A percentile compares a stretch with the other conserved stretches of the same genome.
These are phyloP conservation scores for Itoplectis maculator DNA, from an alignment of 2,888 invertebrate genomes.

Conservation along the genomic window DNA sequence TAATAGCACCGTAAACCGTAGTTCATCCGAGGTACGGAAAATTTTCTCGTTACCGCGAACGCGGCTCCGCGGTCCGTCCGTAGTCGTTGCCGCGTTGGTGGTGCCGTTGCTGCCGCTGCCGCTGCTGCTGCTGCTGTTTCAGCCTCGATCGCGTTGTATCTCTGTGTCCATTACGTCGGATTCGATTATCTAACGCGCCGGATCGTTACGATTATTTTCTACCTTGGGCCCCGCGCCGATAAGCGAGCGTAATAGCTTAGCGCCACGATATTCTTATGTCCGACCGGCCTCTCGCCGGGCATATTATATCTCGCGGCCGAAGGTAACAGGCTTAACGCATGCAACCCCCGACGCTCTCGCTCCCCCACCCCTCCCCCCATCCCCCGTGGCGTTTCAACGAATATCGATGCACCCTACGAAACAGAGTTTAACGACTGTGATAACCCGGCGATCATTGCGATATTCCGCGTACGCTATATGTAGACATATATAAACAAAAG, in stretches of 20 bases:
- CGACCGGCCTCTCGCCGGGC: neutral
- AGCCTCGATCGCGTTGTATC: slow-evolving; percentile 36
- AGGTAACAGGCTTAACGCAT: slow-evolving; percentile 10
- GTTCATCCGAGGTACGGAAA: slow-evolving; percentile 69
- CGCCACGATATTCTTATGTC: slow-evolving; percentile 37
- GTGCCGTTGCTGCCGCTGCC: neutral
- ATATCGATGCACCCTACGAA: slow-evolving; percentile 32
- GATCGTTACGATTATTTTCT: slow-evolving; percentile 65
- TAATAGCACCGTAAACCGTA: slow-evolving; percentile 73
- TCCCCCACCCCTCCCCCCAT: too few species aligned
- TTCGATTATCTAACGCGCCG: slow-evolving; percentile 63
- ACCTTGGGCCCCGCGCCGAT: slow-evolving; percentile 25
- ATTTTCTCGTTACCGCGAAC: slow-evolving; percentile 70
- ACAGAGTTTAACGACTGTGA: slow-evolving; percentile 7
- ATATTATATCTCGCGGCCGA: slow-evolving; percentile 1
- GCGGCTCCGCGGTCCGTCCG: slow-evolving; percentile 46
- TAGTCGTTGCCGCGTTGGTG: slow-evolving; percentile 19
- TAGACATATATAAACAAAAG: neutral
- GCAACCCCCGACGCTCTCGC: neutral
- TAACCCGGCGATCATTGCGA: neutral
- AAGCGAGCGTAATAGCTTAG: slow-evolving; percentile 51
- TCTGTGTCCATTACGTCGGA: slow-evolving; percentile 64
- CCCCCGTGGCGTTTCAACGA: neutral
- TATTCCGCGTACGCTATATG: neutral
- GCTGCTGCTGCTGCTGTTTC: slow-evolving; percentile 5